These are phyloP conservation scores for Drosophila borborema DNA, from an alignment of 2,888 invertebrate genomes.

Conservation along the genomic window DNA sequence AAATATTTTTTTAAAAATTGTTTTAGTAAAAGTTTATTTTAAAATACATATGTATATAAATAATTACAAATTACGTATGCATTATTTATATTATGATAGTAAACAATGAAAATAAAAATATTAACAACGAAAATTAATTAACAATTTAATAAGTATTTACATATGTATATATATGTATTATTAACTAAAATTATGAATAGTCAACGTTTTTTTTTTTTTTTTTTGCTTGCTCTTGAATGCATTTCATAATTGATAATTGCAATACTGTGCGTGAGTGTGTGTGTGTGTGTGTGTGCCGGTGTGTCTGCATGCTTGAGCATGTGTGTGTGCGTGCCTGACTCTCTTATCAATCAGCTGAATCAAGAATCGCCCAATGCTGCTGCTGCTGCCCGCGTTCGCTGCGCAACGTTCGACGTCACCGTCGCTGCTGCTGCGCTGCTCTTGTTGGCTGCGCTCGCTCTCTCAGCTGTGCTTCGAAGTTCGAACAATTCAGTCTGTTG, in stretches of 20 bases:
- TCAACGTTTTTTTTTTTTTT: background rate
- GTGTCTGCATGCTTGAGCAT: background rate
- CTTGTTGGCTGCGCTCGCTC: constrained; percentile 40
- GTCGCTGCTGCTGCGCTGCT: constrained; percentile 21
- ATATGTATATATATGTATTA: too few relatives aligned
- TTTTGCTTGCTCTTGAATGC: constrained; percentile 4
- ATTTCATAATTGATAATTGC: background rate
- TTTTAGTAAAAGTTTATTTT: too few relatives aligned
- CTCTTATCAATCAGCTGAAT: constrained; percentile 37
- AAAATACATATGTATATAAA: too few relatives aligned
- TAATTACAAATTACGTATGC: too few relatives aligned
- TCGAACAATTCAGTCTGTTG: constrained; percentile 69
- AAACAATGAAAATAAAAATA: too few relatives aligned
- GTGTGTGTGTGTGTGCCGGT: background rate
- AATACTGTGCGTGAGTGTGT: background rate
- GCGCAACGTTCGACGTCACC: constrained; percentile 1
- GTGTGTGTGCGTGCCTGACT: background rate
- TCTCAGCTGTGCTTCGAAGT: constrained; percentile 32
- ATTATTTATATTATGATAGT: too few relatives aligned
- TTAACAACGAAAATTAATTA: background rate
- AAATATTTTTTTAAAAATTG: too few relatives aligned
- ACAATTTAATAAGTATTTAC: background rate
- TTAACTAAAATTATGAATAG: background rate
- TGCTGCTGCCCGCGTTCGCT: constrained; percentile 22
- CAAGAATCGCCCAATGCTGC: constrained; percentile 15